Conservation (phyloP, 2,113 vertebrate genomes). For the Xerus inauris region DNA sequence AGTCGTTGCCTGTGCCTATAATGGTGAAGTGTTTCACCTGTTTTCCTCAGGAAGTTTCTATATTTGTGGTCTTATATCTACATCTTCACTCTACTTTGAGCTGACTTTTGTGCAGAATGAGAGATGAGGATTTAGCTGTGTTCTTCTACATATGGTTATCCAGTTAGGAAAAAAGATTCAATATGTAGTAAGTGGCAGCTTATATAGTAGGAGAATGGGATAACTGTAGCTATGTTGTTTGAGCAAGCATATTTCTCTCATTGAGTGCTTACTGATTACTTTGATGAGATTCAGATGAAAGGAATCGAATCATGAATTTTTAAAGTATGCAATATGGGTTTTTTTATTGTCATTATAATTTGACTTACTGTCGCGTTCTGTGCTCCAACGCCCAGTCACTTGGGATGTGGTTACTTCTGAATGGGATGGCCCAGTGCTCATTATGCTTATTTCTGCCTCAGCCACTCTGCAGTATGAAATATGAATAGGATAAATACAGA, state of each 20-base stretch:
- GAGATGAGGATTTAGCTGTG: too few species aligned
- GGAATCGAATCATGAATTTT: background rate
- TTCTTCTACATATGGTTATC: background rate
- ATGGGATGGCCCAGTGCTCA: background rate
- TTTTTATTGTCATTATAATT: background rate
- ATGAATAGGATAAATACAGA: background rate
- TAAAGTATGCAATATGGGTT: background rate
- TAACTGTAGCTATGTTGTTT: background rate
- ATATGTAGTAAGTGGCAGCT: background rate
- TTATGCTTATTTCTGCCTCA: background rate
- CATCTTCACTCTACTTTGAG: background rate
- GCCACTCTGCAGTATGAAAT: background rate
- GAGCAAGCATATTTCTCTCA: background rate
- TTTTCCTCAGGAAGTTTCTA: background rate
- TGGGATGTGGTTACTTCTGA: background rate
- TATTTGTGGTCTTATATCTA: background rate
- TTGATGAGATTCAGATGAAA: background rate
- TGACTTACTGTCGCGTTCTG: background rate
- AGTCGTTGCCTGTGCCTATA: background rate
- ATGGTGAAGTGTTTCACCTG: background rate
- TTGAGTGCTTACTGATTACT: background rate
- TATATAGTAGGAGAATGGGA: background rate
- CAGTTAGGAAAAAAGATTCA: background rate
- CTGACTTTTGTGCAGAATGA: background rate
- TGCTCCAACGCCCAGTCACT: background rate